A percentile compares a stretch with the other conserved stretches of the same genome.
phyloP scores from a whole-genome alignment of 2,113 vertebrate genomes.

The Myotis brandtii region DNA sequence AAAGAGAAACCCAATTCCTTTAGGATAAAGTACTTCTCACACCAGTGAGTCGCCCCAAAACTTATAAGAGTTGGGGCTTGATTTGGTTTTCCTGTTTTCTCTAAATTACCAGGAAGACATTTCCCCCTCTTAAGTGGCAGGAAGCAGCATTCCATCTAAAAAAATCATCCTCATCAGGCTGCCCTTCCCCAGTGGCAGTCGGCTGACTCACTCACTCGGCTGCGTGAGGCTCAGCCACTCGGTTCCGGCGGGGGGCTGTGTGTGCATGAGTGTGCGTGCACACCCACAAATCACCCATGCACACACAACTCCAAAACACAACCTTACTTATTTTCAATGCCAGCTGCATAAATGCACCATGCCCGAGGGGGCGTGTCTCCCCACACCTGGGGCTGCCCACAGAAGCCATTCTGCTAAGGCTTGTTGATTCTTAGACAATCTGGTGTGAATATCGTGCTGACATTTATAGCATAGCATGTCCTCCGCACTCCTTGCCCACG shows the following conservation, averaged over 20 bases:
- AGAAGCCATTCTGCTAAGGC: not conserved
- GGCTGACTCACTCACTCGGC: constrained; percentile 3
- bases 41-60: constrained; percentile 70
- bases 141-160: not conserved
- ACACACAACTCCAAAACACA: not conserved
- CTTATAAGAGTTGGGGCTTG: constrained; percentile 37
- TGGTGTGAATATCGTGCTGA: not conserved
- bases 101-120: constrained; percentile 12
- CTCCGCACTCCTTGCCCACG: rapidly evolving
- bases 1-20: constrained; percentile 73
- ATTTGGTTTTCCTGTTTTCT: constrained; percentile 52
- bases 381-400: not conserved
- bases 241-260: not conserved
- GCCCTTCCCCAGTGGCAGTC: not conserved
- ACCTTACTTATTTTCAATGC: not conserved
- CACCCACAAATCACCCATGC: not conserved
- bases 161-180: not conserved
- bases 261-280: not conserved
- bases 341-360: not conserved
- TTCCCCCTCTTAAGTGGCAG: not conserved
- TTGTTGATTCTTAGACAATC: constrained; percentile 50
- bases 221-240: not conserved
- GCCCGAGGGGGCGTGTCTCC: not conserved
- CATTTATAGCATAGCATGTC: not conserved
- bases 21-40: constrained; percentile 68